Percentiles rank a stretch among this genome's conserved stretches.
These are phyloP conservation scores for Rhynchomys soricoides DNA, from an alignment of 2,113 vertebrate genomes.

Conservation along the genomic window DNA sequence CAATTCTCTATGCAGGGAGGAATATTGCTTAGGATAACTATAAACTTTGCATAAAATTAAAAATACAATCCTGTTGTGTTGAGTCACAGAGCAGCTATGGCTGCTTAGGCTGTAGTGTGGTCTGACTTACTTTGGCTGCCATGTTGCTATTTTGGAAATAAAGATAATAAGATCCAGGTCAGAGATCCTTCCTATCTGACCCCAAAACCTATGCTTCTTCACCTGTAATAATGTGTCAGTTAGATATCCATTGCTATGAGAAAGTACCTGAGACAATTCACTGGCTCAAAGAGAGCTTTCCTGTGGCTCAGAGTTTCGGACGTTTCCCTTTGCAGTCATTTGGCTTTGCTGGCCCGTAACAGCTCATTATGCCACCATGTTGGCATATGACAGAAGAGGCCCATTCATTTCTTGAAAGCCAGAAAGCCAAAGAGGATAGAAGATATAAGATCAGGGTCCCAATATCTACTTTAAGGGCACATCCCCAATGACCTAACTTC, in stretches of 20 bases:
- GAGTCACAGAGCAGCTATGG: not conserved
- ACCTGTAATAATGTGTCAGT: fast-evolving
- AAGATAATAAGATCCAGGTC: not conserved
- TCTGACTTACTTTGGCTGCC: not conserved
- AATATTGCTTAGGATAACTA: not conserved
- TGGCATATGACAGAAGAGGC: not conserved
- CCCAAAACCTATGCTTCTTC: not conserved
- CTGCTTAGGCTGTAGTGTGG: not conserved
- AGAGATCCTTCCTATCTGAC: not conserved
- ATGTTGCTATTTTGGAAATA: not conserved
- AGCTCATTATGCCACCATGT: too few species aligned
- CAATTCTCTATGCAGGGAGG: not conserved
- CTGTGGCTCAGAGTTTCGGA: not conserved
- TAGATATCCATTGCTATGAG: not conserved
- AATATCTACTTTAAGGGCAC: not conserved
- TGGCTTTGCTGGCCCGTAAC: too few species aligned
- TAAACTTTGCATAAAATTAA: not conserved
- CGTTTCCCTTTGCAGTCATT: not conserved
- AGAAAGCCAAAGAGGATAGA: not conserved
- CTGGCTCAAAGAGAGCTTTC: too few species aligned
- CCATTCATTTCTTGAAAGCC: not conserved
- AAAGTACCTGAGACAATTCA: not conserved
- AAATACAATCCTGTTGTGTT: not conserved
- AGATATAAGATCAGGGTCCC: not conserved
- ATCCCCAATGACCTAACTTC: not conserved